These are phyloP conservation scores for Eriosoma lanigerum DNA, from an alignment of 1,140 invertebrate species.

Conservation along the genomic window DNA sequence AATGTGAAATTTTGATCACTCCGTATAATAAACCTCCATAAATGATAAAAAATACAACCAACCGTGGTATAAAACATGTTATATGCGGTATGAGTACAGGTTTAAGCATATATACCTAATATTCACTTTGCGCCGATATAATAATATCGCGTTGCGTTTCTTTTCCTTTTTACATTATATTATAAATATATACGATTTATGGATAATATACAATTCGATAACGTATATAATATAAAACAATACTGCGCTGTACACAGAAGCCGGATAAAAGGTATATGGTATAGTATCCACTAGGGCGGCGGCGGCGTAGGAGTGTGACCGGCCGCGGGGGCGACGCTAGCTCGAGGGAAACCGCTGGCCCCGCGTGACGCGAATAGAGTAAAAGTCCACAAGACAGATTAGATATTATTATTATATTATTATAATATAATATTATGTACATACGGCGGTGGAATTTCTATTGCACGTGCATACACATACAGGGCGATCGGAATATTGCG, in stretches of 20 bases:
- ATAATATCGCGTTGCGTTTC: not conserved
- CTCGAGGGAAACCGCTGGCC: not conserved
- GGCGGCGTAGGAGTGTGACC: not conserved
- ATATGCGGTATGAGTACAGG: no score
- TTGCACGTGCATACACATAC: not conserved
- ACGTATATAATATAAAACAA: not conserved
- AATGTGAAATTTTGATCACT: no score
- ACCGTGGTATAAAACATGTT: no score
- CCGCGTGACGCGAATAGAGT: constrained; percentile 10
- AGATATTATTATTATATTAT: not conserved
- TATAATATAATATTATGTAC: no score
- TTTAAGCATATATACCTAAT: not conserved
- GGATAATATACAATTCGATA: not conserved
- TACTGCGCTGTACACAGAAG: not conserved
- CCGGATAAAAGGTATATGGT: not conserved
- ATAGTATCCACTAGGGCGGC: not conserved
- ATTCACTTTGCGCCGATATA: not conserved
- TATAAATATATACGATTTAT: not conserved
- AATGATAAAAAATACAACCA: no score
- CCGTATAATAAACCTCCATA: no score
- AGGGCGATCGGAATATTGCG: no score
- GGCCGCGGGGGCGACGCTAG: not conserved
- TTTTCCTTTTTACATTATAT: not conserved
- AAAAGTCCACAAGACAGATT: constrained; percentile 26
- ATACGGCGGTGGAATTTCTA: not conserved